Evolutionary conservation across 2,797 vertebrate species (phyloP), one percentile per base, ranked within the genome.

Genomic region (Carcharodon carcharias): DNA sequence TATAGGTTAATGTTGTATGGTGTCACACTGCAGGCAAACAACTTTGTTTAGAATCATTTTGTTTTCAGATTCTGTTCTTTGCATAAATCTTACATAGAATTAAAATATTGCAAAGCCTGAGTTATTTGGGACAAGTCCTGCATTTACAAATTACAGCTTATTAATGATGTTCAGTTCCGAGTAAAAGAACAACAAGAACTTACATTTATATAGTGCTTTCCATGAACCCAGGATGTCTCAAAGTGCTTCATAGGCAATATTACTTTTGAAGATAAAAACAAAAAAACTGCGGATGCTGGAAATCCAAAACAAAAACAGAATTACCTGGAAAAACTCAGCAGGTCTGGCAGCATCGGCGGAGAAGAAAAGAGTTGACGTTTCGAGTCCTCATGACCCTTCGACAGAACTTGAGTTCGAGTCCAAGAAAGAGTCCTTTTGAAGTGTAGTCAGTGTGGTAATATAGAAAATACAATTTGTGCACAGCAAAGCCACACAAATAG

Each of bases 21-120:
- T 77, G 50, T 77, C 67, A 56, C 31, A 16, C 94, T 95, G 94
- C 94, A 77, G 63, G 23, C 91, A 67, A 93, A 93, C 21, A 71
- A 95, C 94, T 73, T 73, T 95, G 93, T 95, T 71, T 50, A 54
- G 28, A 31, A 54, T 54, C 94, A n/a, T 95, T 35, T 95, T 77
- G 45, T 67, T 95, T 69, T 73, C 28, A 35, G 50, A 50, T 45
- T 56, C 11, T 77, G 28, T 56, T 54, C 26, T 77, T 77, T 73
- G 4, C 67, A 50, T 35, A 77, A 77, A 77, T 31, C 16, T 73
- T 31, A 4, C 50, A 31, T 50, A 23, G 61, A 69, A 45, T 28
- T 95, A 50, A 14, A 50, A 12, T 69, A 50, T 69, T 3, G 11
- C 14, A 26, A 69, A 31, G 50, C 23, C 45, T 58, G 87, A 89